Conservation (phyloP, 2,113 vertebrate species). For the Leucoraja erinaceus region DNA sequence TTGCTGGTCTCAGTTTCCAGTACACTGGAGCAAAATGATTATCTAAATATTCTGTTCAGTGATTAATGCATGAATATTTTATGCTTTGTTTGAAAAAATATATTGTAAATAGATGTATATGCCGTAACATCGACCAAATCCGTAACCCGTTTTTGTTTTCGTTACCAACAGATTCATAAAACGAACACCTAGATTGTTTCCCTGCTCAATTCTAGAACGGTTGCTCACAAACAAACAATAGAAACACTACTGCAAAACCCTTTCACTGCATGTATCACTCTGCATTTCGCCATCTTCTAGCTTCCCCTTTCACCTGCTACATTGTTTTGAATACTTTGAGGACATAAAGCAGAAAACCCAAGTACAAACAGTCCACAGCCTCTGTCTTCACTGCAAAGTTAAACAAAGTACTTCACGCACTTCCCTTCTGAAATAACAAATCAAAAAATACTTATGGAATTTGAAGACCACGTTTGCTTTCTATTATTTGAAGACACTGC, state of each 20-base stretch:
- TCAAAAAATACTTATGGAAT: slow-evolving; percentile 13
- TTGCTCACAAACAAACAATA: neutral
- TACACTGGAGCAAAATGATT: neutral
- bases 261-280: too few species aligned
- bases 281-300: neutral
- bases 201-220: neutral
- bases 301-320: neutral
- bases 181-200: neutral
- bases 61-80: neutral
- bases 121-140: too few species aligned
- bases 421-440: neutral
- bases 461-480: slow-evolving; percentile 10
- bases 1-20: neutral
- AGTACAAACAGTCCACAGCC: neutral
- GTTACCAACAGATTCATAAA: neutral
- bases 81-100: slow-evolving; percentile 20
- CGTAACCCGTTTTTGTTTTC: neutral
- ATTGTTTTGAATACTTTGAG: neutral
- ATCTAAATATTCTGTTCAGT: neutral
- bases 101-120: neutral
- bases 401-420: neutral
- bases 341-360: neutral
- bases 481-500: neutral
- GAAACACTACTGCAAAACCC: neutral
- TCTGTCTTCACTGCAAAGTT: neutral